These are phyloP conservation scores for Musca domestica DNA, from an alignment of 1,140 invertebrate genomes.

Conservation along the genomic window DNA sequence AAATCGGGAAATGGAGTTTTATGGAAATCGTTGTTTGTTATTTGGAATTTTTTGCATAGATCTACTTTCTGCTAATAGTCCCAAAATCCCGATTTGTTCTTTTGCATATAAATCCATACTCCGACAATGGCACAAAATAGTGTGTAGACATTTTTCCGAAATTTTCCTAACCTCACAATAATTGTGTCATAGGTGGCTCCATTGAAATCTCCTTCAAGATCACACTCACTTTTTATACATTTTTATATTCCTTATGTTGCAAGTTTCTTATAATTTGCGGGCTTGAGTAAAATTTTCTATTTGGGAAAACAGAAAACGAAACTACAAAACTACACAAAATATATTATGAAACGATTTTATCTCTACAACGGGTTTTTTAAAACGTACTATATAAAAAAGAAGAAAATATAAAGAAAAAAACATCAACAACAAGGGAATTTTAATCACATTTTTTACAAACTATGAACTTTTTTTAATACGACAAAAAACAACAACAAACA, in stretches of 20 bases:
- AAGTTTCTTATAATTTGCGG: background rate
- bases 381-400: background rate
- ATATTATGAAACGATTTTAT: constrained; percentile 8
- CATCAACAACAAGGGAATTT: constrained; percentile 1
- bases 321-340: background rate
- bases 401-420: background rate
- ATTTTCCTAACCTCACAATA: background rate
- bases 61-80: too few relatives aligned
- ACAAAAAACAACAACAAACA: background rate
- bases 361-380: constrained; percentile 3
- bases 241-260: background rate
- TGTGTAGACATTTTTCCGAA: background rate
- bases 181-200: background rate
- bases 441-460: background rate
- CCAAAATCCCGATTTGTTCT: too few relatives aligned
- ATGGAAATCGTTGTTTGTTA: too few relatives aligned
- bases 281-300: background rate
- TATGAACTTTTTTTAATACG: constrained; percentile 1
- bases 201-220: background rate
- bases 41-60: too few relatives aligned
- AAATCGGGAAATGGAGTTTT: too few relatives aligned
- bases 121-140: background rate
- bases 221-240: background rate
- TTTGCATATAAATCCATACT: background rate
- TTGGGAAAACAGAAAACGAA: background rate